Conservation (phyloP, 2,113 vertebrate genomes). For the Ctenomys sociabilis region DNA sequence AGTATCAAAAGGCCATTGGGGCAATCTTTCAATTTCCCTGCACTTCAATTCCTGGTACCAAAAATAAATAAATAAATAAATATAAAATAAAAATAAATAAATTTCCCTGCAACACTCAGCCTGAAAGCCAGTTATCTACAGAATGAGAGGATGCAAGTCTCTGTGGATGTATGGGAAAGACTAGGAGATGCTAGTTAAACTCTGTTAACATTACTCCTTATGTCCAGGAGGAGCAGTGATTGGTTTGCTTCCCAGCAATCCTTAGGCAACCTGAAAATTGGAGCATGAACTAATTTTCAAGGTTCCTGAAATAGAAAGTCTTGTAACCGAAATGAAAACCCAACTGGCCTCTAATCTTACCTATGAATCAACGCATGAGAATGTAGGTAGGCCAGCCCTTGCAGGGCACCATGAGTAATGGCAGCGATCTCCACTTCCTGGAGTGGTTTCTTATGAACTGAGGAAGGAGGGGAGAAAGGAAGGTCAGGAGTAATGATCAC, state of each 20-base stretch:
- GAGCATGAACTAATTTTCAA: conserved; percentile 18
- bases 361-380: conserved; percentile 98
- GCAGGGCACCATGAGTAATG: conserved; percentile 99
- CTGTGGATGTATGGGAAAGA: not conserved
- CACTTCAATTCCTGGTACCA: no score
- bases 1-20: not conserved
- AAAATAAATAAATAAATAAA: no score
- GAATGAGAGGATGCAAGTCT: not conserved
- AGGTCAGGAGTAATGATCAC: not conserved
- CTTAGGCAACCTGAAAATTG: not conserved
- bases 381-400: conserved; percentile 98
- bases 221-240: not conserved
- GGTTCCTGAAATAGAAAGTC: not conserved
- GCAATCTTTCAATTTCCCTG: not conserved
- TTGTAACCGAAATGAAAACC: not conserved
- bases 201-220: not conserved
- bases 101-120: not conserved
- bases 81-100: not conserved
- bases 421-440: conserved; percentile 99
- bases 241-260: not conserved
- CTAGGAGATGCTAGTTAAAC: not conserved
- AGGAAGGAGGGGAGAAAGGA: not conserved
- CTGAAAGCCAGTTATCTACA: not conserved
- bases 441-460: conserved; percentile 99
- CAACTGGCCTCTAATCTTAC: conserved; percentile 82